Conservation (phyloP, 2,888 invertebrate genomes). For the Erebia ligea region DNA sequence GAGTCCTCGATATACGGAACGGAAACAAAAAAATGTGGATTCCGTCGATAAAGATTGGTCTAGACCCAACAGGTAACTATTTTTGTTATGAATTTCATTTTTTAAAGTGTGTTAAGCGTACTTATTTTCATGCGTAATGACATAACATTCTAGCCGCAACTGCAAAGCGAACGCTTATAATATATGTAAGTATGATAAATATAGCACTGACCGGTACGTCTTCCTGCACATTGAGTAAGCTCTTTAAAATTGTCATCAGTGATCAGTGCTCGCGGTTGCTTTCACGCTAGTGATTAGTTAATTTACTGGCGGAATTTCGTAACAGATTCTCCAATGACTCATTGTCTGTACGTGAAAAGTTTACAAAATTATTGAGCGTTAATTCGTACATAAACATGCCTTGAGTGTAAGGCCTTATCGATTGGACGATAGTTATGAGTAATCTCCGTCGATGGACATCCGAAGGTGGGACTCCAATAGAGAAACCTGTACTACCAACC, state of each 20-base stretch:
- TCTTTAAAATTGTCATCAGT: slow-evolving; percentile 81
- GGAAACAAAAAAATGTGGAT: slow-evolving; percentile 57
- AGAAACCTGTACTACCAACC: slow-evolving; percentile 86
- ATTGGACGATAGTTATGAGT: slow-evolving; percentile 71
- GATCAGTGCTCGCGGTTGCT: slow-evolving; percentile 80
- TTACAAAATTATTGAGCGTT: slow-evolving; percentile 36
- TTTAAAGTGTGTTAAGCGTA: slow-evolving; percentile 38
- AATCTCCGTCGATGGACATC: slow-evolving; percentile 86
- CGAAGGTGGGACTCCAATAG: slow-evolving; percentile 85
- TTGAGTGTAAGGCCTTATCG: slow-evolving; percentile 49
- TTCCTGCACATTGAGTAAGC: slow-evolving; percentile 78
- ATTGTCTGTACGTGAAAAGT: slow-evolving; percentile 51
- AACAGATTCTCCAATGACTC: slow-evolving; percentile 63
- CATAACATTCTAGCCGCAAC: slow-evolving; percentile 71
- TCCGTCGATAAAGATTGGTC: slow-evolving; percentile 70
- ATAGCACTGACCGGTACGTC: slow-evolving; percentile 71
- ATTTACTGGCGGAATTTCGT: slow-evolving; percentile 68
- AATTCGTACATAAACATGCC: slow-evolving; percentile 54
- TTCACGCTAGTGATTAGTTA: slow-evolving; percentile 77
- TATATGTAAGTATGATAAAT: slow-evolving; percentile 71
- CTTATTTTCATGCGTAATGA: slow-evolving; percentile 57
- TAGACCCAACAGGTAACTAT: slow-evolving; percentile 76
- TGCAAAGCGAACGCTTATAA: slow-evolving; percentile 74
- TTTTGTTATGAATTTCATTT: neutral
- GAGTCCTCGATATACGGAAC: slow-evolving; percentile 59